phyloP scores from a whole-genome alignment of 2,888 invertebrate species.

The Tetragnatha montana region DNA sequence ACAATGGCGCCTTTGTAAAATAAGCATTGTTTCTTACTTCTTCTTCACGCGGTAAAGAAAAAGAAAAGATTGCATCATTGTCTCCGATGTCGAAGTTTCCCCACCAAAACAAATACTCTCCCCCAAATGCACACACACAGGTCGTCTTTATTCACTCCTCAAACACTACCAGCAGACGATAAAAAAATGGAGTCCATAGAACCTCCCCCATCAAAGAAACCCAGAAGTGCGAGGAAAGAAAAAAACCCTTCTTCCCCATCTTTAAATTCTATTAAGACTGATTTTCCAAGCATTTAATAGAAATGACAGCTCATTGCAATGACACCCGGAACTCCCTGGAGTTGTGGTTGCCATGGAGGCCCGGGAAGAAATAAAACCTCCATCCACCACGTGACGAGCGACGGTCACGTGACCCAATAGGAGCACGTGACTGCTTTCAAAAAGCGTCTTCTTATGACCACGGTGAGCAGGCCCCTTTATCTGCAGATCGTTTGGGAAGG shows the following conservation, averaged over 20 bases:
- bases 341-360: conserved; percentile 43
- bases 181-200: background rate
- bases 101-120: too few species aligned
- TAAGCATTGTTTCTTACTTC: too few species aligned
- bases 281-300: conserved; percentile 42
- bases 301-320: conserved; percentile 48
- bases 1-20: too few species aligned
- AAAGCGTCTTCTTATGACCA: conserved; percentile 6
- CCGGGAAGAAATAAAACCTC: conserved; percentile 11
- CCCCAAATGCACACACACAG: background rate
- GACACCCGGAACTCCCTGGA: conserved; percentile 31
- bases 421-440: conserved; percentile 48
- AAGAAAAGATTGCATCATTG: too few species aligned
- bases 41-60: too few species aligned
- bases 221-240: background rate
- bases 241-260: background rate
- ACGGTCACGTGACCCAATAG: conserved; percentile 39
- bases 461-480: background rate
- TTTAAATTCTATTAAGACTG: conserved; percentile 48
- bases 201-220: background rate
- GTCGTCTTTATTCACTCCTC: background rate
- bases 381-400: conserved; percentile 6
- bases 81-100: too few species aligned
- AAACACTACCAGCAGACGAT: background rate
- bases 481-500: conserved; percentile 3